phyloP scores from a whole-genome alignment of 2,888 invertebrate genomes.

The Lypha dubia region DNA sequence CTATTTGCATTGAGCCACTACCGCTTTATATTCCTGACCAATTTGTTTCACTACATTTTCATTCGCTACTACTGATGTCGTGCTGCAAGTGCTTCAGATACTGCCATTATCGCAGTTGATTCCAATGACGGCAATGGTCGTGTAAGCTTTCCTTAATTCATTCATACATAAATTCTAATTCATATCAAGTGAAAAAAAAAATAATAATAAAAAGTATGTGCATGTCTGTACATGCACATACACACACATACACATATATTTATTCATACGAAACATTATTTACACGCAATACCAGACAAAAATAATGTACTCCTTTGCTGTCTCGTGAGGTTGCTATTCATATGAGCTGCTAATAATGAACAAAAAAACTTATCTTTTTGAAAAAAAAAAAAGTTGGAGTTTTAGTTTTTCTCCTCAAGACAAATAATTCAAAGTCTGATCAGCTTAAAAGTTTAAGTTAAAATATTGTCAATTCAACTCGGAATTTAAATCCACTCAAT shows the following conservation, averaged over 20 bases:
- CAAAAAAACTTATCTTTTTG: not conserved
- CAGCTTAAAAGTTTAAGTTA: too few relatives aligned
- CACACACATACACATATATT: too few relatives aligned
- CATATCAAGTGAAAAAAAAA: conserved; percentile 20
- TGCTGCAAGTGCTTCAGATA: not conserved
- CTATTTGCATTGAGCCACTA: conserved; percentile 40
- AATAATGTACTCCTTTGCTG: not conserved
- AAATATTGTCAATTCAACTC: too few relatives aligned
- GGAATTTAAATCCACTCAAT: too few relatives aligned
- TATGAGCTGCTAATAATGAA: not conserved
- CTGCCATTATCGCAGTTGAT: conserved; percentile 5
- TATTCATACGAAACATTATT: not conserved
- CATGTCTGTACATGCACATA: not conserved
- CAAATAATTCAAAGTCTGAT: too few relatives aligned
- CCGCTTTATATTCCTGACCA: conserved; percentile 19
- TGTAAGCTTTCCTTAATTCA: conserved; percentile 42
- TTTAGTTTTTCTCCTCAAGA: too few relatives aligned
- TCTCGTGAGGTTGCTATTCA: conserved; percentile 1
- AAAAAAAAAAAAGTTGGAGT: not conserved
- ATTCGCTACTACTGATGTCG: not conserved
- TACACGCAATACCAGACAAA: not conserved
- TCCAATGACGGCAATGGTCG: not conserved
- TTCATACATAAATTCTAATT: conserved; percentile 57
- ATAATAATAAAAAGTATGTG: not conserved
- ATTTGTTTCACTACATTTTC: conserved; percentile 13